phyloP scores from a whole-genome alignment of 1,140 invertebrate species.

The Leptinotarsa undecemlineata region DNA sequence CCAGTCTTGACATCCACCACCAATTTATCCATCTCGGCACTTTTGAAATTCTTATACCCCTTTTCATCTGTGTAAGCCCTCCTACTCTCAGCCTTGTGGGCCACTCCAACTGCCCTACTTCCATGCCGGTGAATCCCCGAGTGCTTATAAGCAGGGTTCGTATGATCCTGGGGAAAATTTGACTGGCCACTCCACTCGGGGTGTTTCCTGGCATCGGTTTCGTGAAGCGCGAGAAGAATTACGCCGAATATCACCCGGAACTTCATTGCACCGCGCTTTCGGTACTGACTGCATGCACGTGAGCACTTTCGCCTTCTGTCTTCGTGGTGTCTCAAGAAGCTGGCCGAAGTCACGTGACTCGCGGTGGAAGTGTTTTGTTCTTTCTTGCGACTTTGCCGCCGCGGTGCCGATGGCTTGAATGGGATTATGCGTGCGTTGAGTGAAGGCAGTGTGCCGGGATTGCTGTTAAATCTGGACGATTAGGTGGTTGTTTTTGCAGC shows the following conservation, averaged over 20 bases:
- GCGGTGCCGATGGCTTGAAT: background rate
- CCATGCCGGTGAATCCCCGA: background rate
- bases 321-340: slow-evolving; percentile 17
- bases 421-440: too few relatives aligned
- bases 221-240: background rate
- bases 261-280: slow-evolving; percentile 5
- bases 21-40: slow-evolving; percentile 15
- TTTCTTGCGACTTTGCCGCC: slow-evolving; percentile 2
- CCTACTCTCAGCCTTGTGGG: background rate
- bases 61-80: background rate
- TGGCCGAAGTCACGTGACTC: slow-evolving; percentile 22
- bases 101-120: background rate
- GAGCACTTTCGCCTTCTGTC: slow-evolving; percentile 29
- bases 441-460: too few relatives aligned
- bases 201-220: background rate
- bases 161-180: background rate
- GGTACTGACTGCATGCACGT: slow-evolving; percentile 20
- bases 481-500: too few relatives aligned
- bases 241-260: background rate
- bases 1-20: slow-evolving; percentile 33
- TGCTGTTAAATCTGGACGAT: too few relatives aligned
- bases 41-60: background rate
- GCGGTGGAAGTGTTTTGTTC: slow-evolving; percentile 17
- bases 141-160: background rate
- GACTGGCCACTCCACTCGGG: background rate